Base-by-base conservation (phyloP, 1,140 invertebrate species). In the Ylistrum balloti region DNA sequence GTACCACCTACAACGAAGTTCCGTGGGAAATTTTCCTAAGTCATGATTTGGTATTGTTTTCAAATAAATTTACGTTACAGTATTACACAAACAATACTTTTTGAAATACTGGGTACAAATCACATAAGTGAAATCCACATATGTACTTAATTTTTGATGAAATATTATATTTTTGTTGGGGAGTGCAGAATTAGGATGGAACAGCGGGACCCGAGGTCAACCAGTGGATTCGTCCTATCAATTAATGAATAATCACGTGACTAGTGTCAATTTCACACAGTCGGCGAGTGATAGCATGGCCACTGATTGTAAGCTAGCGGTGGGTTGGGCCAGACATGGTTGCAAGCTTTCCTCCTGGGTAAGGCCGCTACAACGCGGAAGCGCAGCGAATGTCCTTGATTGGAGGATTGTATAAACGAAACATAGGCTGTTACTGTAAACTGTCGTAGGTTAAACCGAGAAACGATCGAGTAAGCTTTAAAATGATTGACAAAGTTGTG, bases 261-360 rank as follows among this genome's bases (percentile, higher is more conserved):
- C 33, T 85, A 87, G 86, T 90, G 89, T 90, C 89, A 90, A 90
- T 90, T 90, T 90, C 35, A 35, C 86, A 38, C 41, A 88, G 41
- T 74, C 85, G 86, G 33, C 48, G 35, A 41, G 88, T 91, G 45
- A 87, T 89, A 85, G 38, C 88, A 86, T 88, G 88, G 88, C 88
- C 74, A 89, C 88, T 74, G 90, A 41, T 88, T 48, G 90, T 28
- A 33, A 22, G 86, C 22, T 33, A 56, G 22, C 34, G 20, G 89
- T 89, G 86, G 91, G 88, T 85, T 90, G 88, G 88, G 88, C 87
- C 32, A 34, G 87, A 85, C 32, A 90, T 48, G 35, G 35, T 45
- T 85, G 86, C 35, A 41, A 85, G 85, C 34, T 91, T 86, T 89
- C 41, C 32, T 90, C 91, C 86, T 91, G 91, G 88, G 88, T 91